These are phyloP conservation scores for Hydropsyche tenuis DNA, from an alignment of 1,140 invertebrate genomes.

Conservation along the genomic window DNA sequence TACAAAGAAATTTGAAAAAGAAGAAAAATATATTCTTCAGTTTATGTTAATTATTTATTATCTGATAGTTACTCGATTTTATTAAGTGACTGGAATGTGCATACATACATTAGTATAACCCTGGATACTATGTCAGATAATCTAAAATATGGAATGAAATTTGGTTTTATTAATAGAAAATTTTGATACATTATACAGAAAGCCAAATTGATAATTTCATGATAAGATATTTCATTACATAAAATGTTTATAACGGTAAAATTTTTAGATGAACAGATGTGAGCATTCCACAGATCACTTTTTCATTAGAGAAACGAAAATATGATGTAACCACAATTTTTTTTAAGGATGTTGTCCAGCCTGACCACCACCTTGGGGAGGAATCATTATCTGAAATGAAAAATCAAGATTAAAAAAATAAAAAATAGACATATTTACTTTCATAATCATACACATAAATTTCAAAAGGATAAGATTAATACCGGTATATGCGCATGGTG, in stretches of 20 bases:
- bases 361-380: constrained; percentile 42
- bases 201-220: too few species aligned
- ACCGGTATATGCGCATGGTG: constrained; percentile 33
- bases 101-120: neutral
- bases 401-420: neutral
- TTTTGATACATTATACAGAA: neutral
- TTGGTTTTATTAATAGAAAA: neutral
- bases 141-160: neutral
- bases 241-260: too few species aligned
- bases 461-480: constrained; percentile 3
- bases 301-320: neutral
- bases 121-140: neutral
- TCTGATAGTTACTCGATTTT: too few species aligned
- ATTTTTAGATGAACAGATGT: too few species aligned
- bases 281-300: too few species aligned
- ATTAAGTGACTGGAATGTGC: neutral
- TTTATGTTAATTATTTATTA: too few species aligned
- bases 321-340: neutral
- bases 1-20: too few species aligned
- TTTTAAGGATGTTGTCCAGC: constrained; percentile 46
- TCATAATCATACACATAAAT: neutral
- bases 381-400: constrained; percentile 43
- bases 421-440: neutral
- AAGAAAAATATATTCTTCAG: too few species aligned
- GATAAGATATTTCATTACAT: too few species aligned